phyloP scores from a whole-genome alignment of 2,797 vertebrate genomes.

The Sebastes cheni region DNA sequence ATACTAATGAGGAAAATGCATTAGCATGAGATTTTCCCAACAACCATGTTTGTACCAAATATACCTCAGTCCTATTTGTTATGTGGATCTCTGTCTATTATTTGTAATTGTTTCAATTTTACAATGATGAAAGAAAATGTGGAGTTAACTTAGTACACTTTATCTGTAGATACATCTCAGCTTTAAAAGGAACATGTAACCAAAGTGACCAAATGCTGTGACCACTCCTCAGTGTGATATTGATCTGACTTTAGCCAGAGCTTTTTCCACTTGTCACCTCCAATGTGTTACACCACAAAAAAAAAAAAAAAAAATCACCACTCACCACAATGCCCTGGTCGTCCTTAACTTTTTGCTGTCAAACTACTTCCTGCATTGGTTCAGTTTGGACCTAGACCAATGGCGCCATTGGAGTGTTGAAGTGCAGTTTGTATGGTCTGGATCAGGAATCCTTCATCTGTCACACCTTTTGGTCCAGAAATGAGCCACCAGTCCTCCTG shows the following conservation, averaged over 20 bases:
- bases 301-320: background rate
- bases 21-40: background rate
- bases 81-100: background rate
- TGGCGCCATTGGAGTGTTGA: background rate
- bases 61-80: background rate
- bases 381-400: background rate
- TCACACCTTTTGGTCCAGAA: background rate
- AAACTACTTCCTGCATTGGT: background rate
- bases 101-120: background rate
- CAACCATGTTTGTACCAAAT: background rate
- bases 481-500: background rate
- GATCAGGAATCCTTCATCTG: background rate
- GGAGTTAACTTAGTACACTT: background rate
- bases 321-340: background rate
- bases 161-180: background rate
- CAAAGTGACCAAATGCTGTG: slow-evolving; percentile 14
- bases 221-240: slow-evolving; percentile 19
- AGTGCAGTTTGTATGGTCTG: background rate
- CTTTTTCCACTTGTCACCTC: slow-evolving; percentile 59
- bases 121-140: background rate
- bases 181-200: slow-evolving; percentile 2
- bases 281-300: slow-evolving; percentile 28
- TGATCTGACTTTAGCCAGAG: slow-evolving; percentile 27
- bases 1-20: background rate
- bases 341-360: background rate